These are phyloP conservation scores for Gonioctena quinquepunctata DNA, from an alignment of 1,140 invertebrate genomes.

Conservation along the genomic window DNA sequence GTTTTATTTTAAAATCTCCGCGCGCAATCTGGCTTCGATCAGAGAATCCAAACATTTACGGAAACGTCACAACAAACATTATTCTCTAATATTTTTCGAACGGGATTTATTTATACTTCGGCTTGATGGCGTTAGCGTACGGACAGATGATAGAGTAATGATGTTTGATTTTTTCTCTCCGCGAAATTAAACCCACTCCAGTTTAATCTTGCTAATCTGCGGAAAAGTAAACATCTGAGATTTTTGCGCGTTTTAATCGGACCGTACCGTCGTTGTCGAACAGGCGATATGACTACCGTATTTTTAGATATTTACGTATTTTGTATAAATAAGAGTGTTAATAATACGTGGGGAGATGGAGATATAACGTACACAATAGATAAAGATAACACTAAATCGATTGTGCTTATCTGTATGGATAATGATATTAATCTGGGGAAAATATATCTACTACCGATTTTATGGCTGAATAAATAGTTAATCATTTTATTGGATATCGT, in stretches of 20 bases:
- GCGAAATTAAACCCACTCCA: too few species aligned
- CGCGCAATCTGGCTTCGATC: slow-evolving; percentile 38
- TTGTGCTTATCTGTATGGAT: slow-evolving; percentile 19
- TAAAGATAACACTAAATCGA: slow-evolving; percentile 31
- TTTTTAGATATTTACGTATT: slow-evolving; percentile 21
- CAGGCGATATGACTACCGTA: slow-evolving; percentile 33
- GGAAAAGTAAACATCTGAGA: not conserved
- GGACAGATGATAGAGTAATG: not conserved
- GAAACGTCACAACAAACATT: slow-evolving; percentile 39
- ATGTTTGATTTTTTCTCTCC: not conserved
- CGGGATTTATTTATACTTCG: slow-evolving; percentile 1
- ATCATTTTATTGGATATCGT: slow-evolving; percentile 15
- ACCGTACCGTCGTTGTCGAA: not conserved
- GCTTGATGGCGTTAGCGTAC: slow-evolving; percentile 13
- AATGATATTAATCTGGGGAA: slow-evolving; percentile 15
- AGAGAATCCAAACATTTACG: slow-evolving; percentile 46
- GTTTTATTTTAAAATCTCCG: slow-evolving; percentile 38
- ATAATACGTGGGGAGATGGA: slow-evolving; percentile 3
- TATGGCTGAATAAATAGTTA: slow-evolving; percentile 8
- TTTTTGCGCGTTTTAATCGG: not conserved
- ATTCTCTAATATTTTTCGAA: slow-evolving; percentile 10
- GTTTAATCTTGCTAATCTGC: not conserved
- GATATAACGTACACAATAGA: not conserved
- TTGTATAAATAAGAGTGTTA: slow-evolving; percentile 28
- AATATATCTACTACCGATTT: slow-evolving; percentile 22